These are phyloP conservation scores for Leptodactylus fallax DNA, from an alignment of 2,797 vertebrate genomes.

Conservation along the genomic window DNA sequence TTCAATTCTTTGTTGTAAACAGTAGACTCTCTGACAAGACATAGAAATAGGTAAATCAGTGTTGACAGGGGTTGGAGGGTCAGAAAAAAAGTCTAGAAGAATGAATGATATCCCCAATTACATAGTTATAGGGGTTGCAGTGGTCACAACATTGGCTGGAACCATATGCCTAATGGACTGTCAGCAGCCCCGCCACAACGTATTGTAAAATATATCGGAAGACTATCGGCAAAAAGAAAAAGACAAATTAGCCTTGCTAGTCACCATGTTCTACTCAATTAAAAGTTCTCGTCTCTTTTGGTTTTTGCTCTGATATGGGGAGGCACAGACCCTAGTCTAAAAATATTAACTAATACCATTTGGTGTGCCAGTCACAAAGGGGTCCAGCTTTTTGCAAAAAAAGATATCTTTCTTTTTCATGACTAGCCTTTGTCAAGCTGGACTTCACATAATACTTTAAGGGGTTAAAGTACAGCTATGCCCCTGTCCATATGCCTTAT, in stretches of 20 bases:
- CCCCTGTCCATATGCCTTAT: no score
- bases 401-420: no score
- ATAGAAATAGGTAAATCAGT: constrained; percentile 24
- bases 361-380: no score
- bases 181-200: not conserved
- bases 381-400: no score
- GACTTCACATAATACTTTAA: no score
- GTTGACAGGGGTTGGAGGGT: constrained; percentile 8
- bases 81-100: not conserved
- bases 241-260: not conserved
- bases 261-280: no score
- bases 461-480: no score
- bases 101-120: not conserved
- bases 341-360: no score
- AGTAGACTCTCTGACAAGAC: not conserved
- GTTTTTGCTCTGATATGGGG: no score
- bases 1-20: constrained; percentile 28
- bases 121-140: not conserved
- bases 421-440: no score
- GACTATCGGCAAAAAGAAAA: not conserved
- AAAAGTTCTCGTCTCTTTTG: not conserved
- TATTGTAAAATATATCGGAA: not conserved
- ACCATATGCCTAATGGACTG: not conserved
- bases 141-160: not conserved
- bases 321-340: no score